Percentiles rank a stretch among this genome's conserved stretches.
phyloP scores from a whole-genome alignment of 2,888 invertebrate genomes.

The Allolobophora icterica region DNA sequence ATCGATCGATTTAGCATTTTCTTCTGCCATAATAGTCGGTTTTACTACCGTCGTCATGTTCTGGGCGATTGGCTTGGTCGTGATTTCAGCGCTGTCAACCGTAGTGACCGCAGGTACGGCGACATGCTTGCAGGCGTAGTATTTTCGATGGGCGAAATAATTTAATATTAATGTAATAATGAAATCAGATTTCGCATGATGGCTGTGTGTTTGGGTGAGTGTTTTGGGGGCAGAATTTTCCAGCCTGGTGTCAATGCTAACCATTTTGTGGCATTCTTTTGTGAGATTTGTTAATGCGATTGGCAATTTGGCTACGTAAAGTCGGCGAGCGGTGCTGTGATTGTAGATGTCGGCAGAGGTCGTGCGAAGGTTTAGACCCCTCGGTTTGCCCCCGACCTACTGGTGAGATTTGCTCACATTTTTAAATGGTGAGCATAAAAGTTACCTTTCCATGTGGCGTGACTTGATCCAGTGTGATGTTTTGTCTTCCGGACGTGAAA shows the following conservation, averaged over 20 bases:
- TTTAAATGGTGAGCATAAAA: neutral
- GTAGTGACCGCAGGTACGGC: slow-evolving; percentile 1
- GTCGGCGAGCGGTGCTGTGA: neutral
- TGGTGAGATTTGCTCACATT: neutral
- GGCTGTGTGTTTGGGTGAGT: neutral
- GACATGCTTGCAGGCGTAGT: slow-evolving; percentile 17
- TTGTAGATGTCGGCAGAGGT: neutral
- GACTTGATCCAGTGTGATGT: too few relatives aligned
- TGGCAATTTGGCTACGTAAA: neutral
- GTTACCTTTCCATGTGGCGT: too few relatives aligned
- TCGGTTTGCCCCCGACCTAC: neutral
- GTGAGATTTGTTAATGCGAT: slow-evolving; percentile 7
- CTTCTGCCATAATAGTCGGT: neutral
- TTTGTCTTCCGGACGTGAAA: too few relatives aligned
- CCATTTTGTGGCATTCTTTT: neutral
- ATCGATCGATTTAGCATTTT: neutral
- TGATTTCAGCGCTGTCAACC: neutral
- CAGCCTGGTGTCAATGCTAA: neutral
- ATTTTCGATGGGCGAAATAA: neutral
- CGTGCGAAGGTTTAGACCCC: neutral
- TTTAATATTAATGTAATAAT: slow-evolving; percentile 7
- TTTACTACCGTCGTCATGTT: neutral
- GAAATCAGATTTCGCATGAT: neutral
- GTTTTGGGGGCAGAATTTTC: neutral
- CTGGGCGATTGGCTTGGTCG: neutral